A percentile compares a stretch with the other conserved stretches of the same genome.
These are phyloP conservation scores for Cistogaster globosa DNA, from an alignment of 2,888 invertebrate species.

Conservation along the genomic window DNA sequence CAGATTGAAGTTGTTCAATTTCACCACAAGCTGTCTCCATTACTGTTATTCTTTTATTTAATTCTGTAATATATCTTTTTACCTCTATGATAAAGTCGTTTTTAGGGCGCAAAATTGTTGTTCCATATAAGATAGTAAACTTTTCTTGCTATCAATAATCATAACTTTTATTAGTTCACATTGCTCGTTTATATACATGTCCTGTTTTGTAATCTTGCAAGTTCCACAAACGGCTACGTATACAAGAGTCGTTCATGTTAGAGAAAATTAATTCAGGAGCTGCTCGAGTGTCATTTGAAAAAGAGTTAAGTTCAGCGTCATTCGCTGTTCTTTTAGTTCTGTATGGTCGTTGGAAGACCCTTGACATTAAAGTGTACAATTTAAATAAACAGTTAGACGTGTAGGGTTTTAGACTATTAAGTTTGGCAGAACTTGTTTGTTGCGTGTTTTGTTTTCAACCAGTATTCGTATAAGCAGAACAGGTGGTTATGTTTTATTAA, in stretches of 20 bases:
- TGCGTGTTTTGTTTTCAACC: no score
- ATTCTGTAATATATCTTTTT: conserved; percentile 13
- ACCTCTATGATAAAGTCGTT: background rate
- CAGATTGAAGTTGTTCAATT: background rate
- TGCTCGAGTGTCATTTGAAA: background rate
- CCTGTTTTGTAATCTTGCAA: conserved; percentile 5
- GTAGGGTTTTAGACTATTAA: no score
- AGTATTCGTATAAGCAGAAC: no score
- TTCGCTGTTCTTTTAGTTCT: no score
- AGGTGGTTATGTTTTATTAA: no score
- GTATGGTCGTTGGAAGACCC: no score
- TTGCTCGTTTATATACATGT: conserved; percentile 2
- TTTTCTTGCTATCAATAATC: background rate
- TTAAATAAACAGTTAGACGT: no score
- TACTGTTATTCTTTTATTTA: conserved; percentile 2
- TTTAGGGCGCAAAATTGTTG: background rate
- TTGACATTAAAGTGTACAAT: background rate
- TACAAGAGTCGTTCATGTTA: background rate
- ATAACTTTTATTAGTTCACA: background rate
- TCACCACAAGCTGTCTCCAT: background rate
- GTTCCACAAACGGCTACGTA: conserved; percentile 21
- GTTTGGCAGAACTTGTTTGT: no score
- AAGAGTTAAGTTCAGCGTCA: no score
- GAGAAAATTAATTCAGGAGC: background rate
- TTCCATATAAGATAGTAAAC: conserved; percentile 6